Percentiles rank a stretch among this genome's conserved stretches.
These are phyloP conservation scores for Apogon hyalosoma DNA, from an alignment of 2,797 vertebrate genomes.

Conservation along the genomic window DNA sequence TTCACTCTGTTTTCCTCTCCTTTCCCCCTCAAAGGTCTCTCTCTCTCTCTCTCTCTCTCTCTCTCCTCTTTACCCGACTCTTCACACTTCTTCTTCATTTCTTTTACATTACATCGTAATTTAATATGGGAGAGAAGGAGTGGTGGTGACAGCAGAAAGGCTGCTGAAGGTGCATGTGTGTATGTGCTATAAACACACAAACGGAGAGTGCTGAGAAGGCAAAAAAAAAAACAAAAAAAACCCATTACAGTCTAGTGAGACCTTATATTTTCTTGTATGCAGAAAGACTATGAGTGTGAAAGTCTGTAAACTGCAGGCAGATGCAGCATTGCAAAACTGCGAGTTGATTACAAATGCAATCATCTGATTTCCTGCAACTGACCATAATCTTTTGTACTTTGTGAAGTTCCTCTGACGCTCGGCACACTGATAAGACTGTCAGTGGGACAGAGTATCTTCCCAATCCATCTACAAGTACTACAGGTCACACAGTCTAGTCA, in stretches of 20 bases:
- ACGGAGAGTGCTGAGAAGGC: slow-evolving; percentile 13
- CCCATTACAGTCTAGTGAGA: slow-evolving; percentile 52
- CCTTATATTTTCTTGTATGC: slow-evolving; percentile 50
- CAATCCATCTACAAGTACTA: slow-evolving; percentile 19
- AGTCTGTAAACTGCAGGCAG: slow-evolving; percentile 28
- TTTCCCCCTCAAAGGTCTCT: too few relatives aligned
- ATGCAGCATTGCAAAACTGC: slow-evolving; percentile 2
- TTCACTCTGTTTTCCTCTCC: slow-evolving; percentile 10
- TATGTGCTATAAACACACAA: not conserved
- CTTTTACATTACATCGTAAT: slow-evolving; percentile 51
- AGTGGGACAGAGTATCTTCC: slow-evolving; percentile 20
- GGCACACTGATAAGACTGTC: slow-evolving; percentile 46
- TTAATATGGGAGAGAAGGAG: slow-evolving; percentile 31
- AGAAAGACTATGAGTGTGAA: slow-evolving; percentile 26
- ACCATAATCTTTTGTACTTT: slow-evolving; percentile 28
- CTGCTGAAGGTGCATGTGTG: slow-evolving; percentile 10
- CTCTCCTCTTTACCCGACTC: too few relatives aligned
- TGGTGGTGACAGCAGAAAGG: not conserved
- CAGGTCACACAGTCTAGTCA: slow-evolving; percentile 8
- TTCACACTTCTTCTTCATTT: slow-evolving; percentile 50
- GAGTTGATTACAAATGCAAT: slow-evolving; percentile 4
- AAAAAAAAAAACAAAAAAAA: slow-evolving; percentile 21
- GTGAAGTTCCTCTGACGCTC: slow-evolving; percentile 35
- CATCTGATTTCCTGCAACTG: slow-evolving; percentile 13
- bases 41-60: not conserved